Percentiles rank a stretch among this genome's conserved stretches.
Conservation (phyloP, 2,113 vertebrate species). For the Falco punctatus region DNA sequence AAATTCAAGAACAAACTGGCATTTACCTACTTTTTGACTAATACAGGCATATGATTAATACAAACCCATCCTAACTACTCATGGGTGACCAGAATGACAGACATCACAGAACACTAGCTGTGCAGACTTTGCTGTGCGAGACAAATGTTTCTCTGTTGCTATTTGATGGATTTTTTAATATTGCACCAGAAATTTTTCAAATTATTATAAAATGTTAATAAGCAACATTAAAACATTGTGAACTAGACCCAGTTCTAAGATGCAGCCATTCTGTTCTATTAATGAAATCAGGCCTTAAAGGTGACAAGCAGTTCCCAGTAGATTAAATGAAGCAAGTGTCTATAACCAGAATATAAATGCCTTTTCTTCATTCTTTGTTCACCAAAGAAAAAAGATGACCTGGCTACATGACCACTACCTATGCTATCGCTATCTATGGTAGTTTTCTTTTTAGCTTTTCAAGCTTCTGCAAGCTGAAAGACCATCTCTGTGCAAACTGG, state of each 20-base stretch:
- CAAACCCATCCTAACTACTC: neutral
- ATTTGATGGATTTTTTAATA: neutral
- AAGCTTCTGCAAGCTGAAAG: neutral
- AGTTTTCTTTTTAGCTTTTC: neutral
- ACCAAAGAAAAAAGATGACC: neutral
- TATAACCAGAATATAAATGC: neutral
- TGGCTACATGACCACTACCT: neutral
- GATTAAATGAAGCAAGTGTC: neutral
- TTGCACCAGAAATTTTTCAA: neutral
- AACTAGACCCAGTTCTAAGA: neutral
- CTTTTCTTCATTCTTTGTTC: neutral
- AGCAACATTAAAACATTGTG: neutral
- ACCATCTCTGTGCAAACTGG: neutral
- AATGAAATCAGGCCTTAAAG: neutral
- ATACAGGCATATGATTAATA: neutral
- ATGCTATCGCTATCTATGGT: neutral
- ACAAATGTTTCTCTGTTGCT: neutral
- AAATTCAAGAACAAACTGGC: neutral
- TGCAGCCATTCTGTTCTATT: neutral
- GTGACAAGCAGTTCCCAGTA: neutral
- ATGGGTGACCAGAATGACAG: neutral
- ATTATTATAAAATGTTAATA: neutral
- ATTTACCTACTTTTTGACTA: neutral
- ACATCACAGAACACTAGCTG: neutral
- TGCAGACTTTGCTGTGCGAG: neutral